Evolutionary conservation across 2,888 invertebrate species (phyloP).

Genomic region (Aproaerema taeniolella): DNA sequence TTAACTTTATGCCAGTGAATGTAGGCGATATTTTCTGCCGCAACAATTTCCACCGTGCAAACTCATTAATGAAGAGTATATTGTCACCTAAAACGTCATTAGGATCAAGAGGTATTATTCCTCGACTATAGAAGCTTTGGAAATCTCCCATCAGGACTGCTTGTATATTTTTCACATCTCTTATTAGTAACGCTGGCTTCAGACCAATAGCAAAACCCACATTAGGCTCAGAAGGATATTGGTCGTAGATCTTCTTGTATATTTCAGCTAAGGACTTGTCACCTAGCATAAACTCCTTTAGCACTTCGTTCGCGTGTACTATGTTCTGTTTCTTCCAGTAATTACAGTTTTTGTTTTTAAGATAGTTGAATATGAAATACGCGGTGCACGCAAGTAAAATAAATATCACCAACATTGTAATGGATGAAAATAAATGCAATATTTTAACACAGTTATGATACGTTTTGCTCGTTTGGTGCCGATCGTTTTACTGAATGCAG

Average conservation of each 20-base stretch:
- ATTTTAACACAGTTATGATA: too few species aligned
- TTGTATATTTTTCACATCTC: slow-evolving; percentile 44
- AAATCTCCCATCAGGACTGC: slow-evolving; percentile 44
- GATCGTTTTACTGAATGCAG: too few species aligned
- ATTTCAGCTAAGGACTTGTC: slow-evolving; percentile 42
- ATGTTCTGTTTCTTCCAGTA: slow-evolving; percentile 50
- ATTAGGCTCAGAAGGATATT: slow-evolving; percentile 28
- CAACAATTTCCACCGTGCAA: slow-evolving; percentile 46
- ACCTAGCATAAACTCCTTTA: slow-evolving; percentile 36
- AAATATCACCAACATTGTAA: too few species aligned
- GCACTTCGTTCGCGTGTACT: slow-evolving; percentile 29
- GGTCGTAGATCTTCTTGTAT: slow-evolving; percentile 41
- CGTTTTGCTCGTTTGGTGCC: too few species aligned
- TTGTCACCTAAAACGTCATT: slow-evolving; percentile 47
- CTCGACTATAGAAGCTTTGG: slow-evolving; percentile 45
- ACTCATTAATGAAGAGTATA: slow-evolving; percentile 44
- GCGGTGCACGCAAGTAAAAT: too few species aligned
- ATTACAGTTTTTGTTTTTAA: slow-evolving; percentile 24
- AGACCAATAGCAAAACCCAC: slow-evolving; percentile 38
- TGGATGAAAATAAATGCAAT: too few species aligned
- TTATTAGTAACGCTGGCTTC: slow-evolving; percentile 38
- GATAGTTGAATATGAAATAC: too few species aligned
- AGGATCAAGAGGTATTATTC: slow-evolving; percentile 32
- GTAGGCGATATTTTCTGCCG: slow-evolving; percentile 54
- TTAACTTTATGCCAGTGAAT: slow-evolving; percentile 51